Base-by-base conservation (phyloP, 1,140 invertebrate species). In the Drosophila hydei region DNA sequence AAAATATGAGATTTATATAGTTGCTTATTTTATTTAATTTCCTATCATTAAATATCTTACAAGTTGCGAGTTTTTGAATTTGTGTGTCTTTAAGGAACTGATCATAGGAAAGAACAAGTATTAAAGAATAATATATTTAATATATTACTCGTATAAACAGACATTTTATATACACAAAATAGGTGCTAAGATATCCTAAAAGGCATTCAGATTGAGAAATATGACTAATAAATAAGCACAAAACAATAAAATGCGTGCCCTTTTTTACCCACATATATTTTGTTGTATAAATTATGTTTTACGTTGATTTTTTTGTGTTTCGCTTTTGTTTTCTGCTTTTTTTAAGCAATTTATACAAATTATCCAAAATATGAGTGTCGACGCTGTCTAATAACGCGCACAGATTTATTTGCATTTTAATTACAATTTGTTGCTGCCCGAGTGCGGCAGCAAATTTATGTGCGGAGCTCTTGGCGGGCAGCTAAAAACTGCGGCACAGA, bases 401-500 rank as follows among this genome's bases (percentile, higher is more conserved):
- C 76, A 81, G 83, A 85, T 85, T 85, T 85, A 85, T 85, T 87
- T 87, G 62, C 74, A 75, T 85, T 81, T 87, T 85, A 85, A 85
- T 87, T 87, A 87, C 71, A 72, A 70, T 69, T 83, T 83, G 64
- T 83, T 65, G 50, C 43, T 48, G 47, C 48, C 8, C 51, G 36
- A n/a, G 6, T 14, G 30, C 30, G 42, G 68, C 36, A 58, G 25
- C 61, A 38, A 65, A 71, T 65, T 71, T 65, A 71, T 50, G 68
- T 21, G 61, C 36, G 21, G 6, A 4, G 8, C 8, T 25, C 52
- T 16, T 25, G 23, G 58, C 19, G 30, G 16, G 48, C 52, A 43
- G 51, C 61, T 50, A 12, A 33, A 11, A 8, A n/a, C n/a, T 33
- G 23, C 30, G 16, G 33, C 7, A 50, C 47, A 45, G 18, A 19